These are phyloP conservation scores for Rhabdornis inornatus DNA, from an alignment of 2,113 vertebrate species.

Conservation along the genomic window DNA sequence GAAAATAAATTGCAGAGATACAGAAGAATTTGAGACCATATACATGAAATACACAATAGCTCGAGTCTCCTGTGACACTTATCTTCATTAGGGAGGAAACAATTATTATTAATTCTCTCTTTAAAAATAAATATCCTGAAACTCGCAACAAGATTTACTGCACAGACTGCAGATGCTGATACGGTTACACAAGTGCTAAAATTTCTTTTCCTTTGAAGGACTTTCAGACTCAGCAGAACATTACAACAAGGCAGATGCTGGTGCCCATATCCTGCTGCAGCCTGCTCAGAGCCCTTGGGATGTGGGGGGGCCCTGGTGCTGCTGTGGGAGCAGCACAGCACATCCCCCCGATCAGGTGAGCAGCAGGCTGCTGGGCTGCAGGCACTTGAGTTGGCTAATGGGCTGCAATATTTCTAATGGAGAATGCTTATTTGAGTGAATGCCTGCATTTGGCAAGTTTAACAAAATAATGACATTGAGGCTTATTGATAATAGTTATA, in stretches of 20 bases:
- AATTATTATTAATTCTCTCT: conserved; percentile 68
- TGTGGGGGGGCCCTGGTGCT: not conserved
- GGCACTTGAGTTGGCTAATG: not conserved
- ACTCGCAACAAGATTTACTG: not conserved
- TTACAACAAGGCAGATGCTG: not conserved
- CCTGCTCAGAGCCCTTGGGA: rapidly evolving
- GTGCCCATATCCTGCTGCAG: not conserved
- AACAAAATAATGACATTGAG: conserved; percentile 24
- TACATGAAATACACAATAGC: conserved; percentile 23
- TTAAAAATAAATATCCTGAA: conserved; percentile 49
- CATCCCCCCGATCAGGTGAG: not conserved
- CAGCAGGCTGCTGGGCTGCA: not conserved
- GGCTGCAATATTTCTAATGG: not conserved
- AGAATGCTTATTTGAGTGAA: not conserved
- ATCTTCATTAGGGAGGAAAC: conserved; percentile 68
- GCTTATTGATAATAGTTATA: conserved; percentile 57
- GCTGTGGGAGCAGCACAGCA: not conserved
- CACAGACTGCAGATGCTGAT: not conserved
- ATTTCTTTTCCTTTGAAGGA: not conserved
- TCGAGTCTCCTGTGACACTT: conserved; percentile 15
- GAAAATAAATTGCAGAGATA: conserved; percentile 62
- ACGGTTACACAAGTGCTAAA: rapidly evolving
- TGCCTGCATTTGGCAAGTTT: not conserved
- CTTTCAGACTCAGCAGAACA: not conserved
- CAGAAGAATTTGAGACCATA: conserved; percentile 51